Percentiles rank a stretch among this genome's conserved stretches.
These are phyloP conservation scores for Dipodomys ordii DNA, from an alignment of 2,113 vertebrate genomes.

Conservation along the genomic window DNA sequence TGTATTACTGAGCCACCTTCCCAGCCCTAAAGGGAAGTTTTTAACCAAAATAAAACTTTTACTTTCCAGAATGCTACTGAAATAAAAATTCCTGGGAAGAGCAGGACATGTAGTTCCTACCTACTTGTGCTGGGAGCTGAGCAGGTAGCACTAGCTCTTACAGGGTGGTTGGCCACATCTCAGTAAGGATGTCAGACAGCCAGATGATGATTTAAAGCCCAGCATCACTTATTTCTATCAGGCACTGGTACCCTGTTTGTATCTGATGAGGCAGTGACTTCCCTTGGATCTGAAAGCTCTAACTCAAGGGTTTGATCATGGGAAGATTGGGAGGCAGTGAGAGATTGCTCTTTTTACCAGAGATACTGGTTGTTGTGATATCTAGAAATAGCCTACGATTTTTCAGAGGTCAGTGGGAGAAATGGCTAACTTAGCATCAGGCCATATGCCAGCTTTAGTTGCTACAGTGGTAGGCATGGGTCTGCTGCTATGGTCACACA, in stretches of 20 bases:
- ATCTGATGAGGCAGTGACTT: background rate
- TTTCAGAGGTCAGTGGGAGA: background rate
- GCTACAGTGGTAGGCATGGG: background rate
- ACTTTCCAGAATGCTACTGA: constrained; percentile 19
- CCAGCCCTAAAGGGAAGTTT: background rate
- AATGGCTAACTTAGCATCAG: background rate
- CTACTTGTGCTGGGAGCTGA: background rate
- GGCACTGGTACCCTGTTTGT: background rate
- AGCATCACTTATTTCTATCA: background rate
- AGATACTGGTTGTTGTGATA: background rate
- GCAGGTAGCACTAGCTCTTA: background rate
- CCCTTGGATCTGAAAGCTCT: background rate
- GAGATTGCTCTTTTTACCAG: background rate
- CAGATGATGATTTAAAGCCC: background rate
- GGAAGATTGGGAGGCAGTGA: background rate
- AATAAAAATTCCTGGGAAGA: background rate
- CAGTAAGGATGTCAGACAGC: background rate
- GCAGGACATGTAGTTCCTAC: background rate
- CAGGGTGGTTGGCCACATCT: background rate
- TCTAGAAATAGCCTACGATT: background rate
- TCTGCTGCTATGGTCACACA: background rate
- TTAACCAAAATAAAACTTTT: constrained; percentile 1
- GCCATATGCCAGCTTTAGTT: background rate
- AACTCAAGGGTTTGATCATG: background rate
- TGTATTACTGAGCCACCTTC: no score